Evolutionary conservation across 2,888 invertebrate genomes (phyloP), one percentile per base, ranked within the genome.

Genomic region (Craniophora ligustri): DNA sequence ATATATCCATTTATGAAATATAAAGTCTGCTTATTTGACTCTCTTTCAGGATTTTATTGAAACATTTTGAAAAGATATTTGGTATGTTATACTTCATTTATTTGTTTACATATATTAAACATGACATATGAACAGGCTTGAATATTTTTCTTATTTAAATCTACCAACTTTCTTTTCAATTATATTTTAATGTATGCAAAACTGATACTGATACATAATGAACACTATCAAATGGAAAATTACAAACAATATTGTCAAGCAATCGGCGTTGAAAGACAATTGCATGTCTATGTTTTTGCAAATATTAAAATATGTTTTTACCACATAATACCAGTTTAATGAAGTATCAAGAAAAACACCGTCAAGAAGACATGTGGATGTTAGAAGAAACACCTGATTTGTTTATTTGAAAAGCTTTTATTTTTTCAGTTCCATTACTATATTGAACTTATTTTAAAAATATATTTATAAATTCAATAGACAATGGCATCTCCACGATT

Each of bases 241-340:
- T 15, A 0, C 7, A 34, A 34, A 2, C 3, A 11, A n/a, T 10
- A 1, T 23, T 14, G 14, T 54, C 14, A 32, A 50, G 59, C 69
- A 68, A 51, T 72, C 68, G 59, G 59, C 57, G 64, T 68, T 67
- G 40, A 13, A 8, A n/a, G n/a, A 19, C 26, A 13, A 19, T 6
- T 1, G 13, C 0, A 0, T 8, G 2, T 8, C 10, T 23, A 5
- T 1, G 6, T 35, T 36, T 31, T 23, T 44, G 32, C 50, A 57
- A 48, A 46, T 3, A 42, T 49, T 51, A 5, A 30, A 15, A 34
- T 55, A 10, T 28, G 15, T 16, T 16, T 13, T 15, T 16, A 8
- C 18, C 8, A n/a, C n/a, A n/a, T n/a, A n/a, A n/a, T 34, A 13
- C 11, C 3, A 11, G 3, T 10, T 14, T 23, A 6, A 8, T 18